Conservation (phyloP, 2,888 invertebrate species). For the Diaphora mendica region DNA sequence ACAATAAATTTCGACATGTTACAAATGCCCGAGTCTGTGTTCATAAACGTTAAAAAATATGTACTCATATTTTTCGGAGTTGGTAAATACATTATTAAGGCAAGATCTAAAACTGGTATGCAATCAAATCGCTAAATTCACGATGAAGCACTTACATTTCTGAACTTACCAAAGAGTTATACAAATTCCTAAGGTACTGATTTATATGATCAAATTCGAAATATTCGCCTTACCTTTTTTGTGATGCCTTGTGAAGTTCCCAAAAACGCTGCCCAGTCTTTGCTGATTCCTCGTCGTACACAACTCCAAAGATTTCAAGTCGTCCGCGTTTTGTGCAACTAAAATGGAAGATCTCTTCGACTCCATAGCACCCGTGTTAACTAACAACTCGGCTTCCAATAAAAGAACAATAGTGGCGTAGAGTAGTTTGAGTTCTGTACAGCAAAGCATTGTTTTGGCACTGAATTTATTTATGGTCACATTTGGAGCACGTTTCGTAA, state of each 20-base stretch:
- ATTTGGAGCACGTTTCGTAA: constrained; percentile 64
- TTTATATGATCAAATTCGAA: not conserved
- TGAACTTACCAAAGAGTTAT: no score
- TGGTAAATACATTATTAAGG: not conserved
- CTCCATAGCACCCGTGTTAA: constrained; percentile 81
- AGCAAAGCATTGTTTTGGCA: constrained; percentile 85
- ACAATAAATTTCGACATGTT: no score
- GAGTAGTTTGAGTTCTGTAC: constrained; percentile 82
- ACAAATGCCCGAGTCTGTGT: no score
- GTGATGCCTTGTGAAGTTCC: constrained; percentile 82
- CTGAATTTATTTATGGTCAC: constrained; percentile 70
- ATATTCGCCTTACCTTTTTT: constrained; percentile 72
- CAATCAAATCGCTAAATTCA: no score
- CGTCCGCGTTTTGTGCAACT: constrained; percentile 76
- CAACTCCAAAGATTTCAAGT: constrained; percentile 76
- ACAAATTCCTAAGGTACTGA: no score
- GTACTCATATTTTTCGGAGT: no score
- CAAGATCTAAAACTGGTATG: no score
- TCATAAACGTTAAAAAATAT: no score
- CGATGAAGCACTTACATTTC: no score
- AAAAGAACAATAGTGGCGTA: constrained; percentile 79
- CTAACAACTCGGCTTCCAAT: constrained; percentile 77
- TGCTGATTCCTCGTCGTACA: constrained; percentile 80
- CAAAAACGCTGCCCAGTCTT: constrained; percentile 80
- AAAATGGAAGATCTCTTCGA: constrained; percentile 79